Conservation (phyloP, 2,797 vertebrate genomes). For the Schizopygopsis pylzovi region DNA sequence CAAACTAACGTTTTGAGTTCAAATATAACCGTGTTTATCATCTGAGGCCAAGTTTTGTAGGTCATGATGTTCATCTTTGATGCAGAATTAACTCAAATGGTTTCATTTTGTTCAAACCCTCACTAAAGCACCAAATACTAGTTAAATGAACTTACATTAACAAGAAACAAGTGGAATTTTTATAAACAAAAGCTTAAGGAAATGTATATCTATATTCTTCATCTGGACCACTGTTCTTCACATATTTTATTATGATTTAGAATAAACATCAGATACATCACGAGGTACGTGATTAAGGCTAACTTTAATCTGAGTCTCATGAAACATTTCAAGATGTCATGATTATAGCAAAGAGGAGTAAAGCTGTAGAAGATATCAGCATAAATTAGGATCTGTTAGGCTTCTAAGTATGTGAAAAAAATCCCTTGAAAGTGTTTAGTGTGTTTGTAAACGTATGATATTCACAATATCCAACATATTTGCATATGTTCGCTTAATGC, state of each 20-base stretch:
- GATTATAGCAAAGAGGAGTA: not conserved
- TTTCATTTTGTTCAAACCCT: not conserved
- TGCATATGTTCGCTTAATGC: too few relatives aligned
- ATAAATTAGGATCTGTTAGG: not conserved
- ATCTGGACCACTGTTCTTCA: not conserved
- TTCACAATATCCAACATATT: not conserved
- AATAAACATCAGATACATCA: too few relatives aligned
- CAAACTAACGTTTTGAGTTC: not conserved
- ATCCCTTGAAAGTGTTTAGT: not conserved
- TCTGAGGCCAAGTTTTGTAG: not conserved
- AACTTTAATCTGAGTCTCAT: too few relatives aligned
- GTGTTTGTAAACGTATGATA: not conserved
- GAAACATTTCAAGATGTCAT: not conserved
- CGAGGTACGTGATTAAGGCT: too few relatives aligned
- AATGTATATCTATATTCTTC: not conserved
- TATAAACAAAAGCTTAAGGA: not conserved
- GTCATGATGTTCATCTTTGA: not conserved
- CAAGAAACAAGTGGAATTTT: too few relatives aligned
- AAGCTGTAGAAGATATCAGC: not conserved
- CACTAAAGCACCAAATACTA: not conserved
- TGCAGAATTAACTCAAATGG: not conserved
- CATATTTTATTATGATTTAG: too few relatives aligned
- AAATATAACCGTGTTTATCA: not conserved
- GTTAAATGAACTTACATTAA: too few relatives aligned
- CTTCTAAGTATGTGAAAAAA: not conserved